Conservation (phyloP, 2,888 invertebrate genomes). For the Caenorhabditis sinica region DNA sequence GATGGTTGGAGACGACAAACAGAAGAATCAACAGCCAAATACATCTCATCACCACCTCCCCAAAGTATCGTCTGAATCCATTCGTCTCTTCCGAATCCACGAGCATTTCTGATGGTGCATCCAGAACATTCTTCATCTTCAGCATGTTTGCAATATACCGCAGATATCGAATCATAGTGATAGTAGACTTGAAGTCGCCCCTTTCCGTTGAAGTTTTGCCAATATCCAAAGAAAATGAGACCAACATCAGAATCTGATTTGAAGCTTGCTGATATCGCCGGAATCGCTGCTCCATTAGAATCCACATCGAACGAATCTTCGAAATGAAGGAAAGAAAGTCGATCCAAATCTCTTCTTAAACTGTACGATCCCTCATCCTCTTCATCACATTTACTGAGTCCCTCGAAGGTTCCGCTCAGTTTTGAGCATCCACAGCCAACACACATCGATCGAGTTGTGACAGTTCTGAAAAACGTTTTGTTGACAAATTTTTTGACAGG, state of each 20-base stretch:
- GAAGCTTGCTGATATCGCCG: slow-evolving; percentile 64
- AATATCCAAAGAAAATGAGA: slow-evolving; percentile 71
- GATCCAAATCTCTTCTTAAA: slow-evolving; percentile 68
- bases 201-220: slow-evolving; percentile 64
- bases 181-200: slow-evolving; percentile 73
- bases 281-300: slow-evolving; percentile 54
- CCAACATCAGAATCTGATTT: slow-evolving; percentile 72
- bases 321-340: slow-evolving; percentile 69
- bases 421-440: slow-evolving; percentile 62
- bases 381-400: slow-evolving; percentile 55
- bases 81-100: slow-evolving; percentile 68
- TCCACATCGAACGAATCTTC: slow-evolving; percentile 64
- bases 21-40: slow-evolving; percentile 57
- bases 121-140: slow-evolving; percentile 63
- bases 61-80: slow-evolving; percentile 70
- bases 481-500: background rate
- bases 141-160: slow-evolving; percentile 61
- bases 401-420: slow-evolving; percentile 57
- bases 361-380: slow-evolving; percentile 47
- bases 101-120: slow-evolving; percentile 42
- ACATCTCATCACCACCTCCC: slow-evolving; percentile 57
- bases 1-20: slow-evolving; percentile 56
- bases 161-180: slow-evolving; percentile 64
- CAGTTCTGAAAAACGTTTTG: slow-evolving; percentile 39
- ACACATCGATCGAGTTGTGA: slow-evolving; percentile 54